Evolutionary conservation across 2,113 vertebrate species (phyloP), one percentile per base, ranked within the genome.

Genomic region (Recurvirostra avosetta): DNA sequence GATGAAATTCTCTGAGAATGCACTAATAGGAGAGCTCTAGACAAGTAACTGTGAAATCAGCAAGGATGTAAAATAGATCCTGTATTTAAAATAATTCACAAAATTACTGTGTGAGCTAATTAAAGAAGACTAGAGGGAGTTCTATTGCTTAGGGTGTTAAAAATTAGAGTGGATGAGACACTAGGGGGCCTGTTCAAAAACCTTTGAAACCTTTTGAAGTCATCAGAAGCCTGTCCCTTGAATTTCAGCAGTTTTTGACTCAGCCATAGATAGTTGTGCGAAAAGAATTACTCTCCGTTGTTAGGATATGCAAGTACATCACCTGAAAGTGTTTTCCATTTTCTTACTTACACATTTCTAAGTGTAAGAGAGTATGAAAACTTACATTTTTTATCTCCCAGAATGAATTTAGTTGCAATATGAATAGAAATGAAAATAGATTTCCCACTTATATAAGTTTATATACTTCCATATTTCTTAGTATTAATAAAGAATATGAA

Each of bases 181-280:
- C 80, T 92, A 88, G 79, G 88, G 88, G 86, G 58, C 74, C 87
- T 96, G 62, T 96, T 96, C 91, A 95, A 96, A 97, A 95, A 92
- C 49, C 70, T 91, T 61, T 65, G 71, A 95, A 94, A 92, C 23
- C 91, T 88, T 97, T 96, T 96, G 92, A 94, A 89, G 94, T 96
- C 13, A 30, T 88, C 58, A 61, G 66, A 93, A 93, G 77, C 40
- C 90, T 77, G 43, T 86, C 77, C 59, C 88, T 80, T 93, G 73
- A 86, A 88, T 96, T 96, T 89, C 79, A 71, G 29, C 67, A 50
- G 38, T 5, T 91, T 97, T 85, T 83, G 8, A 87, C 30, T 91
- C 70, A 94, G 21, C n/a, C 53, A 27, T 43, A 81, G 12, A 30
- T 36, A 76, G 70, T 16, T 75, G 34, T 86, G 18, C 15, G 80